These are phyloP conservation scores for Callorhinus ursinus DNA, from an alignment of 2,113 vertebrate genomes.

Conservation along the genomic window DNA sequence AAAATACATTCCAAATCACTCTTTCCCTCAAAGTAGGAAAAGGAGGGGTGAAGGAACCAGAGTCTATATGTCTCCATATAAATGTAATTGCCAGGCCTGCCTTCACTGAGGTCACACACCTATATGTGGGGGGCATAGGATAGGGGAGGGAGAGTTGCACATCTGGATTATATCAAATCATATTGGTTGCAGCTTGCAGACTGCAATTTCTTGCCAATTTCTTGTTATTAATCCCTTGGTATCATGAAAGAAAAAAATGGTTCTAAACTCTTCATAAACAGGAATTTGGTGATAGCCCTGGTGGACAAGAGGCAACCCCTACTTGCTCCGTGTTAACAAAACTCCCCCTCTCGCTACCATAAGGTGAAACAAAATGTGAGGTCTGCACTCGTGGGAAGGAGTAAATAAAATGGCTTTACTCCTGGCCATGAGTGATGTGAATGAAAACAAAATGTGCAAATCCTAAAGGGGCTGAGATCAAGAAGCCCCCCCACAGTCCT, in stretches of 20 bases:
- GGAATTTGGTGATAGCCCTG: conserved; percentile 61
- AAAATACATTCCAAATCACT: conserved; percentile 63
- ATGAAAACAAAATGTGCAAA: conserved; percentile 14
- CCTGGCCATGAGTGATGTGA: background rate
- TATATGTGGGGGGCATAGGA: conserved; percentile 14
- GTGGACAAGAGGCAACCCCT: background rate
- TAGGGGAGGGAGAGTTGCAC: conserved; percentile 57
- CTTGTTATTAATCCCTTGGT: conserved; percentile 82
- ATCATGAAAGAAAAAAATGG: conserved; percentile 73
- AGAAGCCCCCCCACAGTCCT: background rate
- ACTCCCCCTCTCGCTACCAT: background rate
- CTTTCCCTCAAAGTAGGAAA: conserved; percentile 35
- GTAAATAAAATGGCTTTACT: background rate
- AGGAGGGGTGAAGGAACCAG: background rate
- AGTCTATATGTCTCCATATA: conserved; percentile 54
- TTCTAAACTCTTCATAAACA: conserved; percentile 78
- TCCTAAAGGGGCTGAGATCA: background rate
- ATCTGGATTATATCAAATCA: conserved; percentile 80
- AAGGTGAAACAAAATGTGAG: conserved; percentile 5
- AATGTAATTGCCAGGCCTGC: conserved; percentile 54
- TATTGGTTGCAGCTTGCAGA: conserved; percentile 74
- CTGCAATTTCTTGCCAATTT: conserved; percentile 79
- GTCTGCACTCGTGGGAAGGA: background rate
- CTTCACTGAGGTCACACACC: conserved; percentile 34
- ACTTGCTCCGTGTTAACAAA: conserved; percentile 51